Evolutionary conservation across 2,797 vertebrate genomes (phyloP), one percentile per base, ranked within the genome.

Genomic region (Sorex maritimensis): DNA sequence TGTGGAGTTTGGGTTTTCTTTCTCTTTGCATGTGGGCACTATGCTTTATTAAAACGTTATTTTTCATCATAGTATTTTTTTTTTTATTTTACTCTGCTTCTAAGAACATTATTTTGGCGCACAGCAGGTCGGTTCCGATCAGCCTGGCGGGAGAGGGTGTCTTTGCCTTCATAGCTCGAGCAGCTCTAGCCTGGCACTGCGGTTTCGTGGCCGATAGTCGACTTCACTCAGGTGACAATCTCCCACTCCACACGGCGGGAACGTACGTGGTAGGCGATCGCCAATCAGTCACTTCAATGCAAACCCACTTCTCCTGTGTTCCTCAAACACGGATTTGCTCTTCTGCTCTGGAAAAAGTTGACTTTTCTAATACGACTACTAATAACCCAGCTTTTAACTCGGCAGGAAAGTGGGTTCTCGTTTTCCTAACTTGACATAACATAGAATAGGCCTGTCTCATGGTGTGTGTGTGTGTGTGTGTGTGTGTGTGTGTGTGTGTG

Each of bases 211-310:
- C 72, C 17, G 58, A 41, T 72, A 81, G 21, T 30, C 68, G 81
- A 91, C 86, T 93, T 84, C 52, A 46, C 78, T 78, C 74, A 95
- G 80, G 74, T 34, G 73, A 82, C 96, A 86, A 12, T 82, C 78
- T 84, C 88, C 93, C 95, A 89, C 97, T 92, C 95, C 80, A 0
- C 46, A 96, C 96, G 93, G 83, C 93, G 92, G 96, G 96, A 95
- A 85, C 93, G 88, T 28, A 73, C 74, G 95, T 86, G 5, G 75
- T 83, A 55, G 90, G 52, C 78, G 94, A 92, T 95, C 96, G 98
- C 96, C 95, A 30, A 38, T 95, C 95, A 85, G 88, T 97, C 97
- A 95, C 95, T 97, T 95, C 88, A 93, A 0, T 93, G 92, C 46
- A 93, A 94, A 65, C 52, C 90, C 90, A 2, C 49, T 92, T 95